phyloP scores from a whole-genome alignment of 2,797 vertebrate species.

The Gambelia wislizenii region DNA sequence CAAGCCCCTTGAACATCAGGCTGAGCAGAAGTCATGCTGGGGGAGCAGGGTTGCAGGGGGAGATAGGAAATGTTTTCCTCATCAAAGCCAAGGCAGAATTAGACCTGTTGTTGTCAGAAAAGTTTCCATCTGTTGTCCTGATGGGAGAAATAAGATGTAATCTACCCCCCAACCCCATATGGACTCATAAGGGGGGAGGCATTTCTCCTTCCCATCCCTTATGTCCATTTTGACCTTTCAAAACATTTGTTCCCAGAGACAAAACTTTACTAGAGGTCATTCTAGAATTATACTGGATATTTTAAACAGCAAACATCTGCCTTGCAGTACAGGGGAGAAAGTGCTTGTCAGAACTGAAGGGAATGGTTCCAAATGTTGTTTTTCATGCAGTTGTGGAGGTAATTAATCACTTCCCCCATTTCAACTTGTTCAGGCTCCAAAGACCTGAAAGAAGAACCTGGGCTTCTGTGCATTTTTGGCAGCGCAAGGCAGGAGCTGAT shows the following conservation, averaged over 20 bases:
- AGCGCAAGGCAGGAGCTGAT: background rate
- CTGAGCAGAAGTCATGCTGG: background rate
- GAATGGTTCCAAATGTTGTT: background rate
- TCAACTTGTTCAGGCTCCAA: background rate
- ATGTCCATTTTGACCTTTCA: background rate
- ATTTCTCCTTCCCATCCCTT: too few species aligned
- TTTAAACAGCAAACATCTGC: conserved; percentile 18
- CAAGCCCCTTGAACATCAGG: background rate
- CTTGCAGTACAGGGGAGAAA: background rate
- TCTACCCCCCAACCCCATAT: background rate
- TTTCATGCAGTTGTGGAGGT: background rate
- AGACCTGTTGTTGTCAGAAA: background rate
- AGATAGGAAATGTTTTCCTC: background rate
- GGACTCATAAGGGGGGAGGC: too few species aligned
- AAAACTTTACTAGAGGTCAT: background rate
- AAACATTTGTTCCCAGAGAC: background rate
- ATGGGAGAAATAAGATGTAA: background rate
- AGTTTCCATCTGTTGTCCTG: conserved; percentile 10
- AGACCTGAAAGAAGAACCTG: background rate
- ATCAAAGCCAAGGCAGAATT: background rate
- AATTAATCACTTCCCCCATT: background rate
- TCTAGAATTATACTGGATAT: background rate
- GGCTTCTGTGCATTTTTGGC: background rate
- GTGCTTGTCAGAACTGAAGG: background rate
- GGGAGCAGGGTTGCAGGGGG: too few species aligned